Evolutionary conservation across 1,140 invertebrate genomes (phyloP), one percentile per base, ranked within the genome.

Genomic region (Subanguina moxae): DNA sequence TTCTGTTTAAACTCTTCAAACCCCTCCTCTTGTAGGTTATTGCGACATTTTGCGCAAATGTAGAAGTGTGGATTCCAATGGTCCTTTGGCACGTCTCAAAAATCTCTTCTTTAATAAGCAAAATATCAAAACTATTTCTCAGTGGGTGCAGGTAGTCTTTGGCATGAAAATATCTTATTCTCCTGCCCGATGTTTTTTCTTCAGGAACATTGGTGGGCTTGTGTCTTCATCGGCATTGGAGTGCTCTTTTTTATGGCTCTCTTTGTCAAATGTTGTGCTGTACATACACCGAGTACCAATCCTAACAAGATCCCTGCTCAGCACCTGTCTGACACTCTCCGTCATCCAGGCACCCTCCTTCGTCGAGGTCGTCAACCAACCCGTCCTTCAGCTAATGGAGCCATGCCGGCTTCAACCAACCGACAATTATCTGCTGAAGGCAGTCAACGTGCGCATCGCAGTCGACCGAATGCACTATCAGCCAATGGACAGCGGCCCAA

Each of bases 241-340:
- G 89, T 98, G 59, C 89, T 87, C 42, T 90, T 97, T 77, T 89
- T 98, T 9, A 97, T 98, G 94, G 94, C 91, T 27, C 84, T 93
- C n/a, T 97, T 99, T 84, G 96, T 99, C 76, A 97, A 97, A 83
- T 95, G 94, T 82, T 98, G 94, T 85, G 94, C 95, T 17, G 94
- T 98, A 62, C 94, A 98, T 83, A 98, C 95, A 48, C 95, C 95
- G 21, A 95, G 92, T 57, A 75, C 67, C 38, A 72, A 76, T 32
- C 68, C 68, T 7, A 71, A 71, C 38, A 75, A 91, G 78, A 25
- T 78, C 17, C 78, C 80, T 9, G 80, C 80, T 5, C 77, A 80
- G 21, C 72, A 75, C 56, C 70, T 81, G 48, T 73, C 80, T 21
- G 79, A 81, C 32, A 81, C 80, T 0, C 72, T 81, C 1, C 69